Percentiles rank a stretch among this genome's conserved stretches.
phyloP scores from a whole-genome alignment of 2,888 invertebrate species.

The Dendrolimus houi region DNA sequence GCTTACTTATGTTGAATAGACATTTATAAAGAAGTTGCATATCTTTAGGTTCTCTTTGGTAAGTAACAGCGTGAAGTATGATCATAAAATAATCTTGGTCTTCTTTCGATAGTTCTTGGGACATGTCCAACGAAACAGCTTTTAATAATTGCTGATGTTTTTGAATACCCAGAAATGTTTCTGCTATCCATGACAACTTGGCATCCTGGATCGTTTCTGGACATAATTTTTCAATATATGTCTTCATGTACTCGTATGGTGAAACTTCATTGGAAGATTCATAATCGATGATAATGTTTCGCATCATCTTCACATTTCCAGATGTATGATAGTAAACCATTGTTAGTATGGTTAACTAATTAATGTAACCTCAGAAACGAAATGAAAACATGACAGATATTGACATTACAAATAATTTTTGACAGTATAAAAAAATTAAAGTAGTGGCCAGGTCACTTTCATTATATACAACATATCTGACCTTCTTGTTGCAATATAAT shows the following conservation, averaged over 20 bases:
- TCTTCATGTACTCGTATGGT: slow-evolving; percentile 56
- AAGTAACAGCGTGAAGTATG: slow-evolving; percentile 44
- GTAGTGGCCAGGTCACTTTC: too few species aligned
- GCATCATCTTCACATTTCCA: slow-evolving; percentile 50
- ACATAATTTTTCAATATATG: slow-evolving; percentile 52
- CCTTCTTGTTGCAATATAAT: too few species aligned
- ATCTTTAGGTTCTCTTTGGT: slow-evolving; percentile 43
- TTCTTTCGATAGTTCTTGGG: slow-evolving; percentile 40
- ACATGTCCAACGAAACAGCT: slow-evolving; percentile 33
- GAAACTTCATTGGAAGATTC: slow-evolving; percentile 33
- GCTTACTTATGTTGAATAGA: slow-evolving; percentile 55
- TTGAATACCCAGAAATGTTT: slow-evolving; percentile 51
- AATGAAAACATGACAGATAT: slow-evolving; percentile 34
- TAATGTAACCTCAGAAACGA: slow-evolving; percentile 23
- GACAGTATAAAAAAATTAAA: slow-evolving; percentile 14
- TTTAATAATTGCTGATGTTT: slow-evolving; percentile 46
- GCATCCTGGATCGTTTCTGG: slow-evolving; percentile 42
- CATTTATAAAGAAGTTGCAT: slow-evolving; percentile 52
- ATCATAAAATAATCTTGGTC: slow-evolving; percentile 54
- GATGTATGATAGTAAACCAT: slow-evolving; percentile 67
- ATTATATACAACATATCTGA: too few species aligned
- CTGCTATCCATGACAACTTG: slow-evolving; percentile 56
- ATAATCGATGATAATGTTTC: slow-evolving; percentile 49
- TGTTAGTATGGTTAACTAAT: slow-evolving; percentile 15
- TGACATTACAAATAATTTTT: slow-evolving; percentile 34